Evolutionary conservation across 2,797 vertebrate species (phyloP).

Genomic region (Pipistrellus pipistrellus): DNA sequence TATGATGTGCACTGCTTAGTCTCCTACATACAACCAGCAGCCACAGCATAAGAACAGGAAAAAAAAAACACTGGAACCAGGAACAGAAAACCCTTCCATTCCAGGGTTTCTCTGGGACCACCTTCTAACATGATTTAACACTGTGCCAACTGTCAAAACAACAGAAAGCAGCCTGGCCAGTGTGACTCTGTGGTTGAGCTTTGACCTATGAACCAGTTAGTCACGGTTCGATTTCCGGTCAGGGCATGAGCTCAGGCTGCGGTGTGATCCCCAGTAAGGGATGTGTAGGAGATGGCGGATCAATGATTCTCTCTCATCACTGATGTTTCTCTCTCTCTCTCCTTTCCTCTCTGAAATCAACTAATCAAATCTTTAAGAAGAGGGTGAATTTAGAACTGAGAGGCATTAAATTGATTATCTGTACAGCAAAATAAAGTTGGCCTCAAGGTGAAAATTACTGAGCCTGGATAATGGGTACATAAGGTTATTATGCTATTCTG

Average conservation of each 20-base stretch:
- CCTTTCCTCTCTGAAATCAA: no score
- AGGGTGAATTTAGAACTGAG: slow-evolving; percentile 26
- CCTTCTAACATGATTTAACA: neutral
- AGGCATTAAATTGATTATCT: neutral
- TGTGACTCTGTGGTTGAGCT: no score
- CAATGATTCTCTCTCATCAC: no score
- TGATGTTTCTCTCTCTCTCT: no score
- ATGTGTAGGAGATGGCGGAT: no score
- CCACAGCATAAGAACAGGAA: neutral
- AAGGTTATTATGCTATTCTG: neutral
- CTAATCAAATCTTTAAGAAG: neutral
- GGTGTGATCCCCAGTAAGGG: no score
- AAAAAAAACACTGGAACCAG: slow-evolving; percentile 17
- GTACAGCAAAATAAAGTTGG: slow-evolving; percentile 5
- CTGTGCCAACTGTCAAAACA: neutral
- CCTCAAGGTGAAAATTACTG: neutral
- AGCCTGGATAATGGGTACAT: neutral
- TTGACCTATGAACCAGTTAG: no score
- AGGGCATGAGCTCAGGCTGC: no score
- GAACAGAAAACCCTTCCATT: neutral
- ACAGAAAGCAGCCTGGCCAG: no score
- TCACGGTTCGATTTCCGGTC: no score
- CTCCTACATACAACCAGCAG: neutral
- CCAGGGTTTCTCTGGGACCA: neutral
- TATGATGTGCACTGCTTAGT: fast-evolving